Evolutionary conservation across 30 jellyfish, hydroid and myxozoan species (phyloP).

Genomic region (Hydra vulgaris): DNA sequence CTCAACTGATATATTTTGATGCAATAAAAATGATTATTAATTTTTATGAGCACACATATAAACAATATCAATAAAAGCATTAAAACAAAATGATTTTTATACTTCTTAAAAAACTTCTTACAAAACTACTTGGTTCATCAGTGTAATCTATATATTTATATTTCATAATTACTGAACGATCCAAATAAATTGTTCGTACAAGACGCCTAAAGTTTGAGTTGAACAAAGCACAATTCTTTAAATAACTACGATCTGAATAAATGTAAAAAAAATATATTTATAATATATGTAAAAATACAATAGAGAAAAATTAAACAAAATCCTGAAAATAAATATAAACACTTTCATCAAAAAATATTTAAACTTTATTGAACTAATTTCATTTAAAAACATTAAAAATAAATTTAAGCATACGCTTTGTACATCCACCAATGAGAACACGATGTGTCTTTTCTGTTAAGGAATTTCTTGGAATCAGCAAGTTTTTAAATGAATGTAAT

Average conservation of each 20-base stretch:
- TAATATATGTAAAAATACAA: too few species aligned
- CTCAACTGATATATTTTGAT: too few species aligned
- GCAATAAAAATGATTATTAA: too few species aligned
- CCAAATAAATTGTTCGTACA: constrained; percentile 4
- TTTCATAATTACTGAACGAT: background rate
- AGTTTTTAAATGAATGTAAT: background rate
- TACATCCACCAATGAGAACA: background rate
- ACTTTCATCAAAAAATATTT: too few species aligned
- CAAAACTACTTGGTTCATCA: background rate
- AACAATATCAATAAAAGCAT: background rate
- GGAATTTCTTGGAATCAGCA: background rate
- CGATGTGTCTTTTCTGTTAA: too few species aligned
- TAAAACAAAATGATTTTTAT: too few species aligned
- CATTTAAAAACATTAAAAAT: too few species aligned
- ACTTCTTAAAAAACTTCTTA: background rate
- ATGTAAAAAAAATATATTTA: too few species aligned
- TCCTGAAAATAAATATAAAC: too few species aligned
- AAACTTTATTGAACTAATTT: too few species aligned
- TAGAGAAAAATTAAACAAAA: too few species aligned
- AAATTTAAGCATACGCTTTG: background rate
- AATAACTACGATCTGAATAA: background rate
- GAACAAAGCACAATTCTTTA: constrained; percentile 2
- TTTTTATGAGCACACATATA: background rate
- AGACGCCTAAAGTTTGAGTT: constrained; percentile 6
- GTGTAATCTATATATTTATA: constrained; percentile 8